Evolutionary conservation across 2,797 vertebrate species (phyloP).

Genomic region (Halcyon leucocephala): DNA sequence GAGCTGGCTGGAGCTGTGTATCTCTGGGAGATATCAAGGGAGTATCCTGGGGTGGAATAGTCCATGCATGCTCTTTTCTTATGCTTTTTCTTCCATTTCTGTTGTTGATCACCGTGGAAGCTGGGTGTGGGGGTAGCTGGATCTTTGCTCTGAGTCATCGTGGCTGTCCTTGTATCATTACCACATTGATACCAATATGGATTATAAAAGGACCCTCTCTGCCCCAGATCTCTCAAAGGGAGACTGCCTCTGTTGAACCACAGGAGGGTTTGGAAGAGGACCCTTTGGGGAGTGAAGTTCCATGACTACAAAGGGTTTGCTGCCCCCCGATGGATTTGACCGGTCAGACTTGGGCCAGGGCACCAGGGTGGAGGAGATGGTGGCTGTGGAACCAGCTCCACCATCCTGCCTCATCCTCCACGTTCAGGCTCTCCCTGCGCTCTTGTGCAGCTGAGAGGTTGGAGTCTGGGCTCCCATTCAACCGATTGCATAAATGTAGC

Average conservation of each 20-base stretch:
- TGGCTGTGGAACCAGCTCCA: neutral
- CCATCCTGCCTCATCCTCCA: neutral
- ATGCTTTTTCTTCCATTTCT: neutral
- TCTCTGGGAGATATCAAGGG: neutral
- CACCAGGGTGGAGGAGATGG: neutral
- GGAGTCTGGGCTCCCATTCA: constrained; percentile 24
- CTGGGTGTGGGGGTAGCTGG: neutral
- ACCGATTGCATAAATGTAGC: neutral
- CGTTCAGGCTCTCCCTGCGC: neutral
- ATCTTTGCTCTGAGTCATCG: neutral
- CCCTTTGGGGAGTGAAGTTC: neutral
- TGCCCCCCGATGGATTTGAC: constrained; percentile 67
- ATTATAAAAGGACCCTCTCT: neutral
- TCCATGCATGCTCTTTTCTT: neutral
- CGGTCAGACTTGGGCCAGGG: neutral
- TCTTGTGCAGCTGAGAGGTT: neutral
- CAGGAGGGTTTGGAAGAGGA: neutral
- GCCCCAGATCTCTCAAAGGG: neutral
- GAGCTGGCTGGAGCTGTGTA: neutral
- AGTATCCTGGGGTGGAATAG: neutral
- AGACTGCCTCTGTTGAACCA: neutral
- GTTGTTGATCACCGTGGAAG: neutral
- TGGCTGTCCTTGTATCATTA: neutral
- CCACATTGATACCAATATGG: too few relatives aligned
- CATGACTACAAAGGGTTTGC: constrained; percentile 69